phyloP scores from a whole-genome alignment of 2,888 invertebrate genomes.

The Asteroscopus sphinx region DNA sequence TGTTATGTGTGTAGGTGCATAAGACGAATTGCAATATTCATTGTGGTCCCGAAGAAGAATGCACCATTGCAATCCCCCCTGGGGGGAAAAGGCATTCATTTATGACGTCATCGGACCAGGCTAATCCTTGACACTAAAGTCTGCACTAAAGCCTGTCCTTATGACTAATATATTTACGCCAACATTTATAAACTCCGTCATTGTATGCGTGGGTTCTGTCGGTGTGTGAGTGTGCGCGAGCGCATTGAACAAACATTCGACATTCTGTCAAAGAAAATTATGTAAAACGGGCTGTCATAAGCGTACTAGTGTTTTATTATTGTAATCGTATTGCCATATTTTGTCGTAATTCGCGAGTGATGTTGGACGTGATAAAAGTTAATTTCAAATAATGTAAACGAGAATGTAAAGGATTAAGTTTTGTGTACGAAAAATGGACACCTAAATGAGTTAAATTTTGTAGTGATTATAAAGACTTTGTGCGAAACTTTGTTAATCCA shows the following conservation, averaged over 20 bases:
- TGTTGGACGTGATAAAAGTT: conserved; percentile 9
- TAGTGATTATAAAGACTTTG: not conserved
- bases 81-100: conserved; percentile 25
- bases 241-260: conserved; percentile 51
- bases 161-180: conserved; percentile 53
- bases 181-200: conserved; percentile 23
- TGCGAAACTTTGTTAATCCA: conserved; percentile 1
- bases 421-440: not conserved
- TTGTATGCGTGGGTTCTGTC: conserved; percentile 15
- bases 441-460: conserved; percentile 4
- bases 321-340: not conserved
- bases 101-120: conserved; percentile 30
- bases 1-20: too few species aligned
- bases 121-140: conserved; percentile 56
- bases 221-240: conserved; percentile 23
- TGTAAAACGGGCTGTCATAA: conserved; percentile 38
- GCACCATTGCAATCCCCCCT: not conserved
- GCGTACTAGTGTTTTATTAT: conserved; percentile 15
- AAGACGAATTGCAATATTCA: not conserved
- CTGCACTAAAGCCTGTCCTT: conserved; percentile 51
- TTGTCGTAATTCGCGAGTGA: not conserved
- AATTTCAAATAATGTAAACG: conserved; percentile 1
- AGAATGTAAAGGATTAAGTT: not conserved
- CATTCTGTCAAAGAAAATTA: conserved; percentile 48
- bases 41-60: conserved; percentile 8